Evolutionary conservation across 2,888 invertebrate genomes (phyloP), one percentile per base, ranked within the genome.

Genomic region (Cartodere bifasciata): DNA sequence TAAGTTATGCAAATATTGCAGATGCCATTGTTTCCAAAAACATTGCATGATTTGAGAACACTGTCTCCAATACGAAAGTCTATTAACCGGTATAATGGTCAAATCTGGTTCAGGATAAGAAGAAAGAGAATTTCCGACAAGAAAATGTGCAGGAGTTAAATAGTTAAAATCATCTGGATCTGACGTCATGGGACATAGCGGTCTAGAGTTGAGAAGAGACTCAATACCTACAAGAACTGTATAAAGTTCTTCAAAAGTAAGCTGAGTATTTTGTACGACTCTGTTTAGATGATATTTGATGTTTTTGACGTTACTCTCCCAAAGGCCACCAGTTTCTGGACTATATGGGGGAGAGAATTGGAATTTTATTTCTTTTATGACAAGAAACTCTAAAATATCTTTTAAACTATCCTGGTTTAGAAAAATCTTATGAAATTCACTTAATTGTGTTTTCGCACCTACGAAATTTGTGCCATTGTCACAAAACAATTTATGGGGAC

Each of bases 121-220:
- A 7, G 27, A 32, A 2, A 41, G 25, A 3, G 35, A 29, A n/a
- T 28, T 23, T 9, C 26, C 9, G 10, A 23, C 35, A n/a, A 41
- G 22, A 29, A 43, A 40, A 29, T 41, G 41, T 6, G 25, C 29
- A 4, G 43, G 39, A 3, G 37, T 41, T n/a, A 41, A 28, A 10
- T 32, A 30, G 13, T 13, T 11, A 10, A 34, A 20, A 13, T 40
- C 41, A 20, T 39, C 32, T 5, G 39, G 39, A 24, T 39, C 36
- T 10, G 24, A 14, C 7, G 31, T 35, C n/a, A 43, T 15, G 20
- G 35, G 32, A 15, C 16, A 35, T 13, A 45, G 20, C 23, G 50
- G 49, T 22, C 48, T 31, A 5, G 42, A 48, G 39, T 52, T 52
- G 4, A 49, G 31, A 14, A 39, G 30, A 1, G 45, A 42, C 34